These are phyloP conservation scores for Eutolmus rufibarbis DNA, from an alignment of 2,888 invertebrate genomes.

Conservation along the genomic window DNA sequence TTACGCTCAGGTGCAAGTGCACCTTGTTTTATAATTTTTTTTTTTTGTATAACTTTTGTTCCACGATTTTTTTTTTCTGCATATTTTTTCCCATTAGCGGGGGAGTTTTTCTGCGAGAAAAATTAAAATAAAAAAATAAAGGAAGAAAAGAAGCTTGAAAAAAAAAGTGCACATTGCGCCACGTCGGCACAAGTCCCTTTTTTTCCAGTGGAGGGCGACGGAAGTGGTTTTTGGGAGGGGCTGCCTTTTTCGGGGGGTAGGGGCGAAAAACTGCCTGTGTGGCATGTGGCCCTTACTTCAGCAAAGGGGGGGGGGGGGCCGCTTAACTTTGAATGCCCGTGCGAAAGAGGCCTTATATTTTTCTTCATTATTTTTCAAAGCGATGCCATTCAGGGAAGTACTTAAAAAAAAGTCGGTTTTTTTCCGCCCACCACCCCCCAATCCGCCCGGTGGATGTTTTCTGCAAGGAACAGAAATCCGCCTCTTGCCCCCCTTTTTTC, in stretches of 20 bases:
- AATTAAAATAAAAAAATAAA: too few relatives aligned
- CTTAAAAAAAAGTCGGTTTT: not conserved
- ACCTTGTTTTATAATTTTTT: not conserved
- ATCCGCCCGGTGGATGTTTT: too few relatives aligned
- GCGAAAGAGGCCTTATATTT: not conserved
- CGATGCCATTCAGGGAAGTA: not conserved
- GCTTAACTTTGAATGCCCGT: not conserved
- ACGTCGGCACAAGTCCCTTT: not conserved
- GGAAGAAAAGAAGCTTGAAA: not conserved
- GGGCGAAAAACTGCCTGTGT: not conserved
- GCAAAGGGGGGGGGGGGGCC: not conserved
- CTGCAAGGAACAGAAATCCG: too few relatives aligned
- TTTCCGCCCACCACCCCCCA: too few relatives aligned
- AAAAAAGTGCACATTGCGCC: not conserved
- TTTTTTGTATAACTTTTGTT: not conserved
- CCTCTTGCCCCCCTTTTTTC: too few relatives aligned
- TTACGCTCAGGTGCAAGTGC: not conserved
- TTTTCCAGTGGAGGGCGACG: not conserved
- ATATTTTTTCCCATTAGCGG: not conserved
- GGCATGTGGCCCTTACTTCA: too few relatives aligned
- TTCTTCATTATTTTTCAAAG: not conserved
- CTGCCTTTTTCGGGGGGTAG: too few relatives aligned
- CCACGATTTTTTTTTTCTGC: not conserved
- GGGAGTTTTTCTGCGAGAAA: not conserved
- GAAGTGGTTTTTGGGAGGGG: not conserved